phyloP scores from a whole-genome alignment of 2,888 invertebrate genomes.

The Diarsia brunnea region DNA sequence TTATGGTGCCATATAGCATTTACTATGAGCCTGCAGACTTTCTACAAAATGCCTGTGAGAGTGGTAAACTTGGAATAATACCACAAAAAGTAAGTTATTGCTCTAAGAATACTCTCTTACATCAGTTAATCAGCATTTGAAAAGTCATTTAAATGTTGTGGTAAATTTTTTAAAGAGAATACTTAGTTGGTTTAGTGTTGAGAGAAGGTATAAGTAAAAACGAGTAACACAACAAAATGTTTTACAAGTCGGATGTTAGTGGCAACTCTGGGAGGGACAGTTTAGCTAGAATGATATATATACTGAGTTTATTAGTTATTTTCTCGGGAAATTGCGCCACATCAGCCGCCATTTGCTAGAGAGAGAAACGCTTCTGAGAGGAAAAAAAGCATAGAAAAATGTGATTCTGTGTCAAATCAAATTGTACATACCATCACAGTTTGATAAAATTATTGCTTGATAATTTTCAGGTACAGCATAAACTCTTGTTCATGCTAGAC shows the following conservation, averaged over 20 bases:
- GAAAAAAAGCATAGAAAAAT: background rate
- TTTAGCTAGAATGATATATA: background rate
- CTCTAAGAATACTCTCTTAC: background rate
- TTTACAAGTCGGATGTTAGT: background rate
- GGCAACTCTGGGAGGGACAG: background rate
- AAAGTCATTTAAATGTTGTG: background rate
- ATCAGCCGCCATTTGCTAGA: too few relatives aligned
- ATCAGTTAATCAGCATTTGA: background rate
- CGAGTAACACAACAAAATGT: background rate
- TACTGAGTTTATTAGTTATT: too few relatives aligned
- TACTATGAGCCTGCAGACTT: slow-evolving; percentile 82
- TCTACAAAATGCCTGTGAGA: slow-evolving; percentile 74
- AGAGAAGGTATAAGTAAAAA: background rate
- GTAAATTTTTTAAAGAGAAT: background rate
- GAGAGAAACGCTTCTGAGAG: background rate
- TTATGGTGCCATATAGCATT: slow-evolving; percentile 83
- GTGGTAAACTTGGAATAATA: slow-evolving; percentile 76
- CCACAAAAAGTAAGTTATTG: slow-evolving; percentile 76
- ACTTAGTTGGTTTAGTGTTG: background rate
- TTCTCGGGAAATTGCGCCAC: too few relatives aligned
- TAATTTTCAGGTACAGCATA: slow-evolving; percentile 78
- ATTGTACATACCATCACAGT: background rate
- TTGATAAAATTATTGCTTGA: slow-evolving; percentile 9
- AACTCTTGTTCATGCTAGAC: slow-evolving; percentile 78
- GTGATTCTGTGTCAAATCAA: background rate